phyloP scores from a whole-genome alignment of 2,888 invertebrate genomes.

The Drosophila rellima region DNA sequence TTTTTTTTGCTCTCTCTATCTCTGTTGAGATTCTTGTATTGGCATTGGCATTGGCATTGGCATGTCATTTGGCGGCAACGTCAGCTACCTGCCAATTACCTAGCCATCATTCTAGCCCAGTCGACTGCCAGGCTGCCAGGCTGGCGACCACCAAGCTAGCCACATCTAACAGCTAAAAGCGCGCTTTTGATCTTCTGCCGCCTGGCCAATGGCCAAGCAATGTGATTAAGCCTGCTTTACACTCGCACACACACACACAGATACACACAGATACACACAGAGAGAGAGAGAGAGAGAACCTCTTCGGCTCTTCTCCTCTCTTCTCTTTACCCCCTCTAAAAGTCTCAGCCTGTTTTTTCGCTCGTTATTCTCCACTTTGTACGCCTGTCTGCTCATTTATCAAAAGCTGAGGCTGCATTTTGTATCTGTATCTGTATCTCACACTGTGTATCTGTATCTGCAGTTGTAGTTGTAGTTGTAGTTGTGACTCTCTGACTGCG shows the following conservation, averaged over 20 bases:
- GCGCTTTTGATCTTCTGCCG: constrained; percentile 76
- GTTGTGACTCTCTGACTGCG: constrained; percentile 60
- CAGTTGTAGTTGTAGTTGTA: constrained; percentile 43
- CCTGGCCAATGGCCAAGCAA: constrained; percentile 82
- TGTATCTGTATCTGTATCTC: constrained; percentile 33
- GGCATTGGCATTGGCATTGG: constrained; percentile 54
- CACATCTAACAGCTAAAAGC: constrained; percentile 75
- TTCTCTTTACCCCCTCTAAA: constrained; percentile 22
- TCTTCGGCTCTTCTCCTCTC: constrained; percentile 11
- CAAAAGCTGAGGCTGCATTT: constrained; percentile 72
- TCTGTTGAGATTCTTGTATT: constrained; percentile 24
- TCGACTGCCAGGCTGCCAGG: constrained; percentile 12
- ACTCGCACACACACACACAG: constrained; percentile 42
- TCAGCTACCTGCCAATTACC: constrained; percentile 79
- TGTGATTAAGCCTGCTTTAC: constrained; percentile 83
- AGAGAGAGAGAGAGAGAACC: constrained; percentile 36
- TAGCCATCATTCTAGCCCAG: constrained; percentile 72
- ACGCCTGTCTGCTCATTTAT: constrained; percentile 83
- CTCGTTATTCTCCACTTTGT: constrained; percentile 81
- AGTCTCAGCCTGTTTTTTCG: constrained; percentile 65
- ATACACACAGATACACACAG: constrained; percentile 12
- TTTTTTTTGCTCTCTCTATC: constrained; percentile 31
- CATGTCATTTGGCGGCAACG: constrained; percentile 72
- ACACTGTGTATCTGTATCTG: constrained; percentile 12
- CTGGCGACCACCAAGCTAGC: constrained; percentile 71